Evolutionary conservation across 2,797 vertebrate genomes (phyloP).

Genomic region (Cheirogaleus major): DNA sequence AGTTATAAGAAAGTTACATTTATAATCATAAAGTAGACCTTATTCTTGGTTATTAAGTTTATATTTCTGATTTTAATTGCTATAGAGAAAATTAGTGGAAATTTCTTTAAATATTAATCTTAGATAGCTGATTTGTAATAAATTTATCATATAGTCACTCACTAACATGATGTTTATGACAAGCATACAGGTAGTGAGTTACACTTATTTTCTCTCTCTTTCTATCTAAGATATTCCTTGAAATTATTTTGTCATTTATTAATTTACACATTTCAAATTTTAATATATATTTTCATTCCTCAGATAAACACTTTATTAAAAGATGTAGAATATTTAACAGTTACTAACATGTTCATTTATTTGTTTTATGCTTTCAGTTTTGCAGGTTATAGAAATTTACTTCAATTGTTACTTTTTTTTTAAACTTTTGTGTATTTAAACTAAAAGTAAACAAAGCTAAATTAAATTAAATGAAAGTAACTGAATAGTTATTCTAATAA

Average conservation of each 20-base stretch:
- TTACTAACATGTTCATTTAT: not conserved
- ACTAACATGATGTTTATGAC: not conserved
- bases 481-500: not conserved
- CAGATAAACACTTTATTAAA: not conserved
- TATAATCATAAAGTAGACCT: not conserved
- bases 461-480: not conserved
- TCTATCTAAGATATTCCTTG: not conserved
- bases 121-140: not conserved
- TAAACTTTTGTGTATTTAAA: not conserved
- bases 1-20: not conserved
- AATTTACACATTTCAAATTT: not conserved
- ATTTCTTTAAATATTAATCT: not conserved
- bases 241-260: not conserved
- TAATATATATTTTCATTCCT: not conserved
- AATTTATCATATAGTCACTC: not conserved
- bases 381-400: not conserved
- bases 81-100: not conserved
- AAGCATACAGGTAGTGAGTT: not conserved
- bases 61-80: not conserved
- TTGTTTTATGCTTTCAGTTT: not conserved
- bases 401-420: not conserved
- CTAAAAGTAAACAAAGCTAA: not conserved
- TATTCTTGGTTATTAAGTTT: not conserved
- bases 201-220: not conserved
- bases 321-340: not conserved